Conservation (phyloP, 2,113 vertebrate genomes). For the Cettia cetti region DNA sequence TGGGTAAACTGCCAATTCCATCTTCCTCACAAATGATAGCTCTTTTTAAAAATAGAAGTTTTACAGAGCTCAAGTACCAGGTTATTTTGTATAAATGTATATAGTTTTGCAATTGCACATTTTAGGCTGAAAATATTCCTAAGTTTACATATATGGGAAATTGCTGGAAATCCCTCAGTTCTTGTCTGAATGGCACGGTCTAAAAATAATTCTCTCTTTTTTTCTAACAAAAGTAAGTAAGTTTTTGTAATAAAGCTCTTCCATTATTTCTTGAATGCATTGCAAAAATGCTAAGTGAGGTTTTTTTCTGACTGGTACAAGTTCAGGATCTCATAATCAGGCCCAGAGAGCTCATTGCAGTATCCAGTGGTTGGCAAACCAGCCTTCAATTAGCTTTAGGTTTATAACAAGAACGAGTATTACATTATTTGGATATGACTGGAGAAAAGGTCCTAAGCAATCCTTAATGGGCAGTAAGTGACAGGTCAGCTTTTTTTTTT, state of each 20-base stretch:
- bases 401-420: not conserved
- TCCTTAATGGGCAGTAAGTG: not conserved
- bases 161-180: not conserved
- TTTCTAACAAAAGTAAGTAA: not conserved
- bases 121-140: not conserved
- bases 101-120: not conserved
- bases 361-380: not conserved
- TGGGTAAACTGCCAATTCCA: not conserved
- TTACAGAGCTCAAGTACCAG: not conserved
- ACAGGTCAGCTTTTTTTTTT: conserved; percentile 7
- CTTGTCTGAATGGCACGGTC: not conserved
- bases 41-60: not conserved
- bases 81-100: not conserved
- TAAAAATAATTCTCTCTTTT: not conserved
- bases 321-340: not conserved
- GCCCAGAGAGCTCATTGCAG: not conserved
- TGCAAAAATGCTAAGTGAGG: not conserved
- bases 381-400: not conserved
- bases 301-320: not conserved
- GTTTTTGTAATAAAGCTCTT: not conserved
- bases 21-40: not conserved
- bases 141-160: not conserved
- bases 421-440: not conserved
- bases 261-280: not conserved
- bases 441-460: conserved; percentile 1